Base-by-base conservation (phyloP, 2,113 vertebrate species). In the Chroicocephalus ridibundus region DNA sequence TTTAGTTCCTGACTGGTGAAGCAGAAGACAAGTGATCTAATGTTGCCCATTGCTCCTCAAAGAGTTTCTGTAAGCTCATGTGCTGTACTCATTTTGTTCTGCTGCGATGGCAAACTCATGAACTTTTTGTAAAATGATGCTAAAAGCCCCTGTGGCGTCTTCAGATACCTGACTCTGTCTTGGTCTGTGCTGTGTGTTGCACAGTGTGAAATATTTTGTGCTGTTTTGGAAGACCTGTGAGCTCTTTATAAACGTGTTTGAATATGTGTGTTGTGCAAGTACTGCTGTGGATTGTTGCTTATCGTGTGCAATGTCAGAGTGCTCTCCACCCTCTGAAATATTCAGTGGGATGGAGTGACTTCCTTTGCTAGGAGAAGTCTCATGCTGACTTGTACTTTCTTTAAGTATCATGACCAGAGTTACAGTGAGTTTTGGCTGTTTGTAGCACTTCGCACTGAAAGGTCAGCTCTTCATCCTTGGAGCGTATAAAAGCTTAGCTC, bases 401-500 rank as follows among this genome's bases (percentile, higher is more conserved):
- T 26, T 51, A 29, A 42, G 76, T 81, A 36, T 65, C 61, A 22
- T 62, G 68, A 70, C 47, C 6, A 2, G 49, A 68, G 44, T 72
- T 92, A 34, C n/a, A 72, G 82, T 90, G 88, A 70, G 51, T 93
- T 90, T 93, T 93, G 87, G 85, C 70, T 44, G 31, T 76, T 86
- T 3, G 16, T 44, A 70, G 46, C 25, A 20, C 21, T 69, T 82
- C 10, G 27, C 13, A 4, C 6, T 54, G 71, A 55, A 72, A 85
- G 32, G 64, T 90, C 88, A 58, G 29, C 72, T 86, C 64, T 82
- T 90, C 72, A 58, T 51, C 58, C 36, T 74, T 81, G 77, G 72
- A 80, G 21, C n/a, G 7, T 34, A 38, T 8, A 51, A 54, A 77
- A 61, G 22, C 7, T 52, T 71, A 31, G 44, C 4, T 12, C 11